A percentile compares a stretch with the other conserved stretches of the same genome.
These are phyloP conservation scores for Meteorus cinctellus DNA, from an alignment of 2,888 invertebrate species.

Conservation along the genomic window DNA sequence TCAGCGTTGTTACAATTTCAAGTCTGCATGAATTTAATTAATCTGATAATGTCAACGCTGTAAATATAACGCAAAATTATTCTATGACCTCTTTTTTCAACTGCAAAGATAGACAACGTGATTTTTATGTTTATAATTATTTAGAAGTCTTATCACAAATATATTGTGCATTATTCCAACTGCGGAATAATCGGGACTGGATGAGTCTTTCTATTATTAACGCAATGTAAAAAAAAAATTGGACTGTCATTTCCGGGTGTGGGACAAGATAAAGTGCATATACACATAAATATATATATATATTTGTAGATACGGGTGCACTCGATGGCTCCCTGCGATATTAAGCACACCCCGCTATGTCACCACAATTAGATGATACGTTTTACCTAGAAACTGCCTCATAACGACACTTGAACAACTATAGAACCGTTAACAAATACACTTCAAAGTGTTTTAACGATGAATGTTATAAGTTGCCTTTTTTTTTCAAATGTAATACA, in stretches of 20 bases:
- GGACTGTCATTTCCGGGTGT: constrained; percentile 51
- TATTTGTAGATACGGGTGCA: constrained; percentile 18
- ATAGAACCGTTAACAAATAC: constrained; percentile 28
- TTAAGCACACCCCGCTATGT: constrained; percentile 49
- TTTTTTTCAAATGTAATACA: background rate
- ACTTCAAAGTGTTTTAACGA: constrained; percentile 20
- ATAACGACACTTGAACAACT: constrained; percentile 33
- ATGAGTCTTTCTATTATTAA: constrained; percentile 7
- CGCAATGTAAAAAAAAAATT: constrained; percentile 41
- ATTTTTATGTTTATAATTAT: constrained; percentile 2
- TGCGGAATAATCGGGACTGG: background rate
- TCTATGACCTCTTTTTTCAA: background rate
- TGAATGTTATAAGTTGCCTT: background rate
- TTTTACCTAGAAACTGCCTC: constrained; percentile 40
- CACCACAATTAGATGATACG: constrained; percentile 48
- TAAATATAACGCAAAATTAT: too few relatives aligned
- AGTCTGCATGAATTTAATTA: too few relatives aligned
- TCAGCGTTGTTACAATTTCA: too few relatives aligned
- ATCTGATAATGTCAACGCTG: too few relatives aligned
- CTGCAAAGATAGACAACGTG: background rate
- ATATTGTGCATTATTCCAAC: background rate
- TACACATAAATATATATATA: background rate
- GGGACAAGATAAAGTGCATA: constrained; percentile 18
- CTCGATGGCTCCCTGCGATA: constrained; percentile 41
- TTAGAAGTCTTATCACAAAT: background rate